Conservation (phyloP, 2,888 invertebrate genomes). For the Mimas tiliae region DNA sequence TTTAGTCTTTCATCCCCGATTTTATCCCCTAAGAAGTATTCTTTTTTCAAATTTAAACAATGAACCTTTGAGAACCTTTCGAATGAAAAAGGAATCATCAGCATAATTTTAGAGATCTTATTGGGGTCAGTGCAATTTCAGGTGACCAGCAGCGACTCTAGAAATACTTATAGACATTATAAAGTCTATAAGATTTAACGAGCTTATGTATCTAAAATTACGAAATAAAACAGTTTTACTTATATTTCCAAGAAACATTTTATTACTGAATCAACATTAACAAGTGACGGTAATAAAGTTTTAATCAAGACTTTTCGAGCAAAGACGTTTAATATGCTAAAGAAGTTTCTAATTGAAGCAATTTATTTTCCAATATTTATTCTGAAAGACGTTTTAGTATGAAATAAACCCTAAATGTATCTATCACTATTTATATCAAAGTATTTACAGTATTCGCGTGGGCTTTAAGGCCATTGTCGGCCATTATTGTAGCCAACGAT, state of each 20-base stretch:
- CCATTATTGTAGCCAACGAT: background rate
- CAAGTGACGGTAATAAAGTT: background rate
- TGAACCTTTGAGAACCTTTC: too few relatives aligned
- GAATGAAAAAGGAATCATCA: too few relatives aligned
- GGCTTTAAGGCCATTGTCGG: constrained; percentile 21
- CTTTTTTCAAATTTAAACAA: too few relatives aligned
- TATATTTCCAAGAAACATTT: background rate
- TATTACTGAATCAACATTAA: background rate
- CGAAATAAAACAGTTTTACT: too few relatives aligned
- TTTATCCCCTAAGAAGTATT: too few relatives aligned
- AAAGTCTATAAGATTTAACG: too few relatives aligned
- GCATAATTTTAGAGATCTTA: too few relatives aligned
- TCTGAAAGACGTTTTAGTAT: background rate
- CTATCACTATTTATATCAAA: constrained; percentile 5
- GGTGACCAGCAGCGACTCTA: too few relatives aligned
- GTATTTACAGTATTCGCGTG: constrained; percentile 2
- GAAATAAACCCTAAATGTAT: background rate
- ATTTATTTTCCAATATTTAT: background rate
- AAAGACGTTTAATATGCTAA: background rate
- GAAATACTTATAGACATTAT: too few relatives aligned
- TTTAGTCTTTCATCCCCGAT: too few relatives aligned
- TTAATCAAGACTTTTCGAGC: background rate
- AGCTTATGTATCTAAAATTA: too few relatives aligned
- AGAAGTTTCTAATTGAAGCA: background rate
- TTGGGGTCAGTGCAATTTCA: too few relatives aligned